These are phyloP conservation scores for Hylyphantes graminicola DNA, from an alignment of 1,140 invertebrate species.

Conservation along the genomic window DNA sequence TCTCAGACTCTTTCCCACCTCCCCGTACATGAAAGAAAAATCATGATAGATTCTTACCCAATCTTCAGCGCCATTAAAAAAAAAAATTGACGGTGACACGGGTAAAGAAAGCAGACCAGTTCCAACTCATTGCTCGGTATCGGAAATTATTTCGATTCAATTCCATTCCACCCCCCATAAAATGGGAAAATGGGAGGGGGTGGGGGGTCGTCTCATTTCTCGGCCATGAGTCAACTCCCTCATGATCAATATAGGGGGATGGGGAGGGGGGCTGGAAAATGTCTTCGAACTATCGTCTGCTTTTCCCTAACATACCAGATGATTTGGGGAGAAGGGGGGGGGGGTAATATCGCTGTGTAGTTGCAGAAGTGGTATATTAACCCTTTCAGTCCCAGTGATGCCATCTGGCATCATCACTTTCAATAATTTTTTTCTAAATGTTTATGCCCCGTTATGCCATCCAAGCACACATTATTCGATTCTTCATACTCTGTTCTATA, in stretches of 20 bases:
- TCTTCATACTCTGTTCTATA: no score
- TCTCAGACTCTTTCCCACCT: no score
- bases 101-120: conserved; percentile 20
- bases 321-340: neutral
- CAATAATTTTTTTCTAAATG: no score
- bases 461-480: no score
- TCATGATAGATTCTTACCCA: no score
- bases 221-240: conserved; percentile 27
- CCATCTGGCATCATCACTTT: no score
- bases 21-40: no score
- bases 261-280: conserved; percentile 6
- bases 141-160: conserved; percentile 54
- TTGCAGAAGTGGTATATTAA: no score
- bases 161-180: conserved; percentile 24
- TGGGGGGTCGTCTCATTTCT: conserved; percentile 15
- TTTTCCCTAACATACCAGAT: conserved; percentile 5
- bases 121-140: conserved; percentile 28
- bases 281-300: neutral
- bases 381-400: no score
- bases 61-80: no score
- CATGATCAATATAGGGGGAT: neutral
- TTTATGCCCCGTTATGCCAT: no score
- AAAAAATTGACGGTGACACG: neutral
- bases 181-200: neutral
- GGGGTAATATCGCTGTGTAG: neutral